Evolutionary conservation across 2,797 vertebrate species (phyloP).

Genomic region (Chaenodraco wilsoni): DNA sequence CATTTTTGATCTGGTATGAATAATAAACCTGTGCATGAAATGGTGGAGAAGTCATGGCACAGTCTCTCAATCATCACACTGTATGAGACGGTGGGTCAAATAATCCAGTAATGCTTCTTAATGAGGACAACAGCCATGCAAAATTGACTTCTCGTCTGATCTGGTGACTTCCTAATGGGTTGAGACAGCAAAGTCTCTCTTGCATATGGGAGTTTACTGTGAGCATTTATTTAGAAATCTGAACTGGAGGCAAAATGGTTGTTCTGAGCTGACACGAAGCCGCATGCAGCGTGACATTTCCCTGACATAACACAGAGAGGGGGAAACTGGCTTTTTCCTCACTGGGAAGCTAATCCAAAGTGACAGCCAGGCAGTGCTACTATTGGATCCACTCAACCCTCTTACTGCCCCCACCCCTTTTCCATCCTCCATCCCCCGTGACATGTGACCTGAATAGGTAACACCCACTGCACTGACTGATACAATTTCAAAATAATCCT

Average conservation of each 20-base stretch:
- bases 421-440: conserved; percentile 27
- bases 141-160: conserved; percentile 57
- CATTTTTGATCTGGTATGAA: conserved; percentile 41
- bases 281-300: conserved; percentile 76
- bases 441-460: conserved; percentile 81
- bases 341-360: conserved; percentile 78
- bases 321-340: conserved; percentile 56
- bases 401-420: conserved; percentile 32
- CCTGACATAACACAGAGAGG: conserved; percentile 65
- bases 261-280: conserved; percentile 67
- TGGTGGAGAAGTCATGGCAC: conserved; percentile 16
- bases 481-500: conserved; percentile 58
- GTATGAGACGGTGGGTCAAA: conserved; percentile 48
- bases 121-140: conserved; percentile 58
- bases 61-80: conserved; percentile 44
- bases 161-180: conserved; percentile 52
- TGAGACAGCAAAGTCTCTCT: conserved; percentile 44
- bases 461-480: conserved; percentile 69
- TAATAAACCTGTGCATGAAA: conserved; percentile 44
- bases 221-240: conserved; percentile 63
- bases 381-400: conserved; percentile 45
- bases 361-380: conserved; percentile 81
- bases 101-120: conserved; percentile 52
- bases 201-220: conserved; percentile 61
- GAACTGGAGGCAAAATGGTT: conserved; percentile 74